Base-by-base conservation (phyloP, 2,797 vertebrate genomes). In the Australoheros facetus region DNA sequence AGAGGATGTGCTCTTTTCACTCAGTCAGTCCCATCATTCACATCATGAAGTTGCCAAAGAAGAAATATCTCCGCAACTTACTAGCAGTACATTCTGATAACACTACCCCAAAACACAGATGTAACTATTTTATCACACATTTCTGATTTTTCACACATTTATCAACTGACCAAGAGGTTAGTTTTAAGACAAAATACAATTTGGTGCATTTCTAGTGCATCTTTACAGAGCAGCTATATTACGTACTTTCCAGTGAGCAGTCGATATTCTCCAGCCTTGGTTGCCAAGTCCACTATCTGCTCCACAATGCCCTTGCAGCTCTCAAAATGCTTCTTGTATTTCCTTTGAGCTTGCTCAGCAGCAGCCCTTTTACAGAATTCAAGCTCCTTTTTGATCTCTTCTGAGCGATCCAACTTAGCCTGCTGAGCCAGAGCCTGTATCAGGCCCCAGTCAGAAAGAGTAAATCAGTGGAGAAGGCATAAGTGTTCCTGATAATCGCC, bases 201-300 rank as follows among this genome's bases (percentile, higher is more conserved):
- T 48, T 56, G 16, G 16, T n/a, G 14, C 39, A 21, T 77, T 72
- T 82, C 23, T 71, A 34, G 7, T 42, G 56, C 3, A 80, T 70
- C n/a, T 77, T 28, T 32, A 32, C 26, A 83, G 88, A 85, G 14
- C 16, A n/a, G 55, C 2, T 42, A 51, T 82, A 53, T 85, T 71
- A 96, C 96, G 79, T 95, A 99, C 98, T 97, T 97, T 71, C 93
- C 95, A 26, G 95, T 97, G 85, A 97, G 77, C 16, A 95, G 87
- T 45, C 94, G 94, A 90, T 97, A 98, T 83, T 99, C 97, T 92
- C 93, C 97, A n/a, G 93, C 85, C 91, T 96, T 98, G 57, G 96
- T 97, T 14, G 95, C 95, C 77, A 99, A 90, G 91, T 99, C 97
- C 84, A 97, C 87, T 1, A 99, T 96, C 78, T 99, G 96, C 71